Conservation (phyloP, 2,113 vertebrate genomes). For the Sarotherodon lohbergeri region DNA sequence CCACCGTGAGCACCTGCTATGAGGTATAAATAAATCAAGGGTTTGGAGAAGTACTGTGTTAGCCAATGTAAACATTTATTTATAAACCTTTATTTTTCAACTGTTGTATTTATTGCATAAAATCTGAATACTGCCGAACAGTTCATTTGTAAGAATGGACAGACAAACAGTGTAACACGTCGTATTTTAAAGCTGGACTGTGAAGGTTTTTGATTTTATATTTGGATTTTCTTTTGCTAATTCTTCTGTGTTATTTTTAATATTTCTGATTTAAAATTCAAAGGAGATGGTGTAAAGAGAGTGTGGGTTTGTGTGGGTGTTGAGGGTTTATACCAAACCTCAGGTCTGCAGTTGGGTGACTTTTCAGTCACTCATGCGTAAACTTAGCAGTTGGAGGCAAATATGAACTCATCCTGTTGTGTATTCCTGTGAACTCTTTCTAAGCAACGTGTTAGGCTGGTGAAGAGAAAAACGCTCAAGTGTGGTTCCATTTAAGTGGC, state of each 20-base stretch:
- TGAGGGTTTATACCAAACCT: not conserved
- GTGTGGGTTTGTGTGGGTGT: not conserved
- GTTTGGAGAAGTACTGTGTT: not conserved
- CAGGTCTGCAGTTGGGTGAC: not conserved
- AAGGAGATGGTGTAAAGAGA: not conserved
- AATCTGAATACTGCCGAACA: not conserved
- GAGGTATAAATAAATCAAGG: not conserved
- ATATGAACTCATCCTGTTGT: not conserved
- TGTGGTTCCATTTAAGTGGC: not conserved
- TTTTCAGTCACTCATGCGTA: not conserved
- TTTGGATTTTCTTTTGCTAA: not conserved
- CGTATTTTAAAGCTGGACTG: not conserved
- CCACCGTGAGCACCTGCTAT: not conserved
- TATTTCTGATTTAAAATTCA: not conserved
- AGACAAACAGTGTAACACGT: not conserved
- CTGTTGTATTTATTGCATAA: not conserved
- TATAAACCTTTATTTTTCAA: not conserved
- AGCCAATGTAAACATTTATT: not conserved
- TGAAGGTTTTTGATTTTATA: not conserved
- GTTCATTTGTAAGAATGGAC: not conserved
- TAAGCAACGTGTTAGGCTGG: accelerated
- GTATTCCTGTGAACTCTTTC: not conserved
- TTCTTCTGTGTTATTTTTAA: not conserved
- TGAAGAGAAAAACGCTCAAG: not conserved
- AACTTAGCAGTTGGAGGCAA: not conserved